Base-by-base conservation (phyloP, 2,797 vertebrate genomes). In the Fringilla coelebs region DNA sequence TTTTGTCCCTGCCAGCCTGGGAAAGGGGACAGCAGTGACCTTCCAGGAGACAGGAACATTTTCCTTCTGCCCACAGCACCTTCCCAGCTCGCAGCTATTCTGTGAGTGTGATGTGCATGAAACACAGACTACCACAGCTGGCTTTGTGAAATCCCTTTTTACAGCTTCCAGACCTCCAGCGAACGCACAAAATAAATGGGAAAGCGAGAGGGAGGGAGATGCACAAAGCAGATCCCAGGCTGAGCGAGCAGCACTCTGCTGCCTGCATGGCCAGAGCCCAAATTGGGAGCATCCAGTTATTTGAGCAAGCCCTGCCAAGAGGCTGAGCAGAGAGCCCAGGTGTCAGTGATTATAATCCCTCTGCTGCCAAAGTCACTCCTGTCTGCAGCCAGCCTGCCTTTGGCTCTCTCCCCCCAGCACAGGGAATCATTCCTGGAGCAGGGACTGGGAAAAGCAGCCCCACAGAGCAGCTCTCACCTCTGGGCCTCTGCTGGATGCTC, bases 281-380 rank as follows among this genome's bases (percentile, higher is more conserved):
- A 86, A 83, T 31, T 82, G 6, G 45, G 46, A 93, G 91, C 88
- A 90, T 90, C 62, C 95, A 93, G 93, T 81, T 86, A 80, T 88
- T 89, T 62, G 16, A 62, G 79, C 41, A 26, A 48, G 61, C 49
- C 55, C 28, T 95, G 91, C 95, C 96, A 96, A 89, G 5, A 85
- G 93, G 88, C 94, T 95, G 65, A 92, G 73, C 2, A 62, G 82
- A 89, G 31, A 73, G 28, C 62, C 31, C 11, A 71, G 96, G 95
- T 93, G 93, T 96, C 93, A 75, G 92, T 77, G 93, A 83, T 88
- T 93, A 52, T 41, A 90, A 91, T 41, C 61, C 94, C 92, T 81
- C 32, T 3, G 79, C 79, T 89, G 92, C 94, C 95, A 95, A 85
- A 89, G 79, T 29, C 46, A 41, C 87, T 93, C 85, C 92, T 31